Evolutionary conservation across 2,113 vertebrate species (phyloP).

Genomic region (Myotis brandtii): DNA sequence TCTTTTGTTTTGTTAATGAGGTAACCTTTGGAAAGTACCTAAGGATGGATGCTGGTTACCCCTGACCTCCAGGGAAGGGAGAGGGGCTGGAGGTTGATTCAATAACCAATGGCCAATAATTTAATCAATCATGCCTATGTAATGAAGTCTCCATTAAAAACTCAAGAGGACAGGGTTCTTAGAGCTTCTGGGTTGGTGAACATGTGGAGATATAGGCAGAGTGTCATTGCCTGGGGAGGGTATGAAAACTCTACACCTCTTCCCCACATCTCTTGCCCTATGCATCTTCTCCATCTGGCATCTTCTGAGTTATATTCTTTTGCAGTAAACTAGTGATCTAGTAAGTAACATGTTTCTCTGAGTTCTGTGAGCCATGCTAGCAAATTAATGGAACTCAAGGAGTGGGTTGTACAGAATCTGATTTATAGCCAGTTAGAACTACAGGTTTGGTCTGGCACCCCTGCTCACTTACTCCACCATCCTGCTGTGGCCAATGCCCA

Average conservation of each 20-base stretch:
- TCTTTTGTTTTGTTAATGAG: not conserved
- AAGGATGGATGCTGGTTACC: not conserved
- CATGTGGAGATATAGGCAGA: not conserved
- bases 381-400: not conserved
- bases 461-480: too few species aligned
- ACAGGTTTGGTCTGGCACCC: not conserved
- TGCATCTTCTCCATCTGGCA: not conserved
- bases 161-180: not conserved
- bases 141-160: not conserved
- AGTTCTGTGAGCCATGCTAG: not conserved
- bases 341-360: not conserved
- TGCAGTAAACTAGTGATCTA: not conserved
- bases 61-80: not conserved
- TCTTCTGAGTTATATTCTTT: not conserved
- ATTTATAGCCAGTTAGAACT: not conserved
- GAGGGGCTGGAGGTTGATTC: not conserved
- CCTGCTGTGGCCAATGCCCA: too few species aligned
- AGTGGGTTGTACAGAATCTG: not conserved
- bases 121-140: not conserved
- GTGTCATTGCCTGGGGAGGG: not conserved
- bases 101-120: not conserved
- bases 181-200: not conserved
- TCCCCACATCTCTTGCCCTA: not conserved
- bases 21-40: not conserved
- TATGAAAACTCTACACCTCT: not conserved